phyloP scores from a whole-genome alignment of 2,113 vertebrate genomes.

The Heloderma charlesbogerti region DNA sequence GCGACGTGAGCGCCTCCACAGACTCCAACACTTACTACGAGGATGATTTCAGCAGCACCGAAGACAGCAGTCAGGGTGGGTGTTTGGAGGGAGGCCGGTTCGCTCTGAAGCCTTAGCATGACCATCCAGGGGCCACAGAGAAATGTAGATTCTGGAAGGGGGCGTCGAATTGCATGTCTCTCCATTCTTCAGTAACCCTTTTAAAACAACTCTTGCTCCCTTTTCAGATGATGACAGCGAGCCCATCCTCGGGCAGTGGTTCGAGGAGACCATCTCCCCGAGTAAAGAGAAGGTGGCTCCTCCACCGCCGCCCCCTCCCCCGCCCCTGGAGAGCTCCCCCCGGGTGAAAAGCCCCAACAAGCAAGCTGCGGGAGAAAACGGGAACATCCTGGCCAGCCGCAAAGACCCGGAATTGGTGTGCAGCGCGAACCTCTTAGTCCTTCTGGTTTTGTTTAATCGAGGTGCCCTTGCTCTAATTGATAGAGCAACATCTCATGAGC shows the following conservation, averaged over 20 bases:
- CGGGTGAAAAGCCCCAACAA: conserved; percentile 96
- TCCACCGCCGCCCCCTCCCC: conserved; percentile 90
- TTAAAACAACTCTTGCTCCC: neutral
- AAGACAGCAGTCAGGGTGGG: conserved; percentile 98
- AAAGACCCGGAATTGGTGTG: conserved; percentile 97
- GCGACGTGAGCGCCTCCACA: conserved; percentile 95
- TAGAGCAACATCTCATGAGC: neutral
- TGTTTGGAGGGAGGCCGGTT: neutral
- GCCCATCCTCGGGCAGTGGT: conserved; percentile 98
- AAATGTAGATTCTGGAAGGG: neutral
- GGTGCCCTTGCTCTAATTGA: neutral
- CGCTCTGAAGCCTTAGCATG: neutral
- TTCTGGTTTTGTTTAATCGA: neutral
- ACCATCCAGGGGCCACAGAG: neutral
- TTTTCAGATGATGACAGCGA: conserved; percentile 95
- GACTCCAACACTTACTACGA: conserved; percentile 99
- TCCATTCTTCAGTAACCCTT: neutral
- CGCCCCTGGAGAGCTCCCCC: conserved; percentile 92
- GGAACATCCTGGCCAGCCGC: conserved; percentile 96
- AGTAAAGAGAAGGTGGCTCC: conserved; percentile 95
- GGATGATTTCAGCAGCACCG: conserved; percentile 98
- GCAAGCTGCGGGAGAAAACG: conserved; percentile 90
- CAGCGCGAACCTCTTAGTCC: neutral
- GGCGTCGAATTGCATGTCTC: neutral
- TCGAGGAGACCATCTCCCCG: conserved; percentile 98